phyloP scores from a whole-genome alignment of 1,140 invertebrate species.

The Chrysopa pallens region DNA sequence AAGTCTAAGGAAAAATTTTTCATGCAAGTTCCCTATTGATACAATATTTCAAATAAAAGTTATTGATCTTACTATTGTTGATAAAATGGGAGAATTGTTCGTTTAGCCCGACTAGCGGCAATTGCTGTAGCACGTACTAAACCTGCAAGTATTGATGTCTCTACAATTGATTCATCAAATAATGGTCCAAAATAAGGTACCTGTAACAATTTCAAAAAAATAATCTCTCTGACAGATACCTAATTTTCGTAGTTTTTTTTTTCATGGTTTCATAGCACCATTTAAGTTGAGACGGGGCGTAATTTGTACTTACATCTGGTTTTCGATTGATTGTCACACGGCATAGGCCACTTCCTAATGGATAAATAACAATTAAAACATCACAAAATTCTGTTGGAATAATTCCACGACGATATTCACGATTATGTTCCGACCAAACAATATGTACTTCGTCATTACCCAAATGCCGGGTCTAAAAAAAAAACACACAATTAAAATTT shows the following conservation, averaged over 20 bases:
- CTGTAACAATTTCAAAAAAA: constrained; percentile 23
- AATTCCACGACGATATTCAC: constrained; percentile 91
- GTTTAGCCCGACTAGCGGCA: constrained; percentile 79
- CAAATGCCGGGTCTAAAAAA: constrained; percentile 67
- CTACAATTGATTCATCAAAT: constrained; percentile 85
- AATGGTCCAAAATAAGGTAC: constrained; percentile 91
- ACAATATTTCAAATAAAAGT: too few species aligned
- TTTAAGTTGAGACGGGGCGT: background rate
- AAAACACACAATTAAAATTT: background rate
- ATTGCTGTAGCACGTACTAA: constrained; percentile 83
- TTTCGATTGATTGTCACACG: constrained; percentile 72
- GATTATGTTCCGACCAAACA: constrained; percentile 94
- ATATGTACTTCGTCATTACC: constrained; percentile 99
- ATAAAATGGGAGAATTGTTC: constrained; percentile 72
- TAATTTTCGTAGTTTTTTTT: constrained; percentile 5
- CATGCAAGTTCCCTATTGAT: too few species aligned
- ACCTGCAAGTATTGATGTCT: constrained; percentile 63
- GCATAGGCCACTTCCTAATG: constrained; percentile 61
- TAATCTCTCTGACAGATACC: constrained; percentile 4
- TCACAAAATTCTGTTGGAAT: constrained; percentile 99
- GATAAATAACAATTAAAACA: constrained; percentile 94
- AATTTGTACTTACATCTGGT: constrained; percentile 45
- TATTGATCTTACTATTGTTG: constrained; percentile 76
- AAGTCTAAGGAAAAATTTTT: too few species aligned
- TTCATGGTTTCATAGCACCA: background rate